Conservation (phyloP, 2,113 vertebrate genomes). For the Opisthocomus hoazin region DNA sequence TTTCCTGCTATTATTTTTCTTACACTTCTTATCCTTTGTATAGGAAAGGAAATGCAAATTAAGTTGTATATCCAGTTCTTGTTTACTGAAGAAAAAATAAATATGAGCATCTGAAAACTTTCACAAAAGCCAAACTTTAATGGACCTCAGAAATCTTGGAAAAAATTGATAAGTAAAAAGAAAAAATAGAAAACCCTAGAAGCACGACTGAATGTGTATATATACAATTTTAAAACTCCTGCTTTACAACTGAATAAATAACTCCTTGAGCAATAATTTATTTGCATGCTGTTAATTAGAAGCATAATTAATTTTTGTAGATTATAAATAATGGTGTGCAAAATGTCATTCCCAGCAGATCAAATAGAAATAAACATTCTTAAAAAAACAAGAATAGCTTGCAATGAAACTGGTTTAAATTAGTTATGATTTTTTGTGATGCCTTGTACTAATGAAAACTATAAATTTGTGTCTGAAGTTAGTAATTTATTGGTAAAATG, state of each 20-base stretch:
- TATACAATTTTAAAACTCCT: slow-evolving; percentile 31
- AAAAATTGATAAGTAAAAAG: slow-evolving; percentile 11
- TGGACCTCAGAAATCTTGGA: not conserved
- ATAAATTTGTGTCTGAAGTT: slow-evolving; percentile 66
- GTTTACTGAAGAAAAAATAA: not conserved
- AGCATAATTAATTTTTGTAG: slow-evolving; percentile 79
- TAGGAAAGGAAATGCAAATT: not conserved
- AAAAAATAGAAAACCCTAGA: not conserved
- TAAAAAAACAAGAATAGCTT: slow-evolving; percentile 44
- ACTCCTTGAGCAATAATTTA: slow-evolving; percentile 75
- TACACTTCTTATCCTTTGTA: not conserved
- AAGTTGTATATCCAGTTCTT: not conserved
- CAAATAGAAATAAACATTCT: slow-evolving; percentile 69
- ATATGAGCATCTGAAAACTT: not conserved
- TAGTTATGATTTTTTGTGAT: slow-evolving; percentile 5
- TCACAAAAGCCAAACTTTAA: not conserved
- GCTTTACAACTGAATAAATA: slow-evolving; percentile 69
- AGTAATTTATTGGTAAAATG: slow-evolving; percentile 70
- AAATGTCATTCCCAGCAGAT: slow-evolving; percentile 71
- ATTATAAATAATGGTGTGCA: slow-evolving; percentile 75
- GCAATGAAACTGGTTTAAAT: slow-evolving; percentile 53
- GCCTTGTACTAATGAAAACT: slow-evolving; percentile 47
- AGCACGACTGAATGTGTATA: slow-evolving; percentile 22
- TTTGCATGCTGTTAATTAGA: slow-evolving; percentile 78
- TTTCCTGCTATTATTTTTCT: not conserved